These are phyloP conservation scores for Anabas testudineus DNA, from an alignment of 2,797 vertebrate species.

Conservation along the genomic window DNA sequence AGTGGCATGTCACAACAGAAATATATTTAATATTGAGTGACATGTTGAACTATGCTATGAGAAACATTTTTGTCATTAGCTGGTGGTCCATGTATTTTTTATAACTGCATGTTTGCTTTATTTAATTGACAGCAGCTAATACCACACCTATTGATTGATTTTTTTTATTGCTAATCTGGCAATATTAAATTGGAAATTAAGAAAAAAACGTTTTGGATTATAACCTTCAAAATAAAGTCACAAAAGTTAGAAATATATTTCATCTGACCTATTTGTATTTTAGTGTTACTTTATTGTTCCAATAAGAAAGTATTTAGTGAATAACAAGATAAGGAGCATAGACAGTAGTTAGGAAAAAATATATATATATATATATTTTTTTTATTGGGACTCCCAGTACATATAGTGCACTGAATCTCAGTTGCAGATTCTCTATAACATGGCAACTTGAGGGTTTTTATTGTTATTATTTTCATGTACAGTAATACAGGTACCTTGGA, in stretches of 20 bases:
- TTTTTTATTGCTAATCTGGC: neutral
- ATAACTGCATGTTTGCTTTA: neutral
- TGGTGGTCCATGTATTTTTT: constrained; percentile 3
- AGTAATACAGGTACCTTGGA: neutral
- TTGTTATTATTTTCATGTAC: neutral
- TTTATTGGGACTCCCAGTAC: too few species aligned
- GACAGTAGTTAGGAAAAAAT: too few species aligned
- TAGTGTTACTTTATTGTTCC: neutral
- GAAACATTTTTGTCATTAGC: constrained; percentile 8
- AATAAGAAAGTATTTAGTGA: neutral
- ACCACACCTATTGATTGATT: neutral
- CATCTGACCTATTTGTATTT: neutral
- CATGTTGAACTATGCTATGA: neutral
- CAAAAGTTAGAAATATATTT: neutral
- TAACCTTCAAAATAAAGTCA: constrained; percentile 7
- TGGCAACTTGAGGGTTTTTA: neutral
- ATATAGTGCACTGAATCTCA: neutral
- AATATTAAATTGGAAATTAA: too few species aligned
- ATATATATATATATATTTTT: neutral
- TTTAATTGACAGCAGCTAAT: constrained; percentile 21
- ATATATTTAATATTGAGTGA: constrained; percentile 25
- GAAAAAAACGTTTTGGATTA: neutral
- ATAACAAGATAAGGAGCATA: neutral
- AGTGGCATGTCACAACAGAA: constrained; percentile 40
- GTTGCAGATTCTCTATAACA: neutral